Evolutionary conservation across 2,797 vertebrate genomes (phyloP).

Genomic region (Danionella dracula): DNA sequence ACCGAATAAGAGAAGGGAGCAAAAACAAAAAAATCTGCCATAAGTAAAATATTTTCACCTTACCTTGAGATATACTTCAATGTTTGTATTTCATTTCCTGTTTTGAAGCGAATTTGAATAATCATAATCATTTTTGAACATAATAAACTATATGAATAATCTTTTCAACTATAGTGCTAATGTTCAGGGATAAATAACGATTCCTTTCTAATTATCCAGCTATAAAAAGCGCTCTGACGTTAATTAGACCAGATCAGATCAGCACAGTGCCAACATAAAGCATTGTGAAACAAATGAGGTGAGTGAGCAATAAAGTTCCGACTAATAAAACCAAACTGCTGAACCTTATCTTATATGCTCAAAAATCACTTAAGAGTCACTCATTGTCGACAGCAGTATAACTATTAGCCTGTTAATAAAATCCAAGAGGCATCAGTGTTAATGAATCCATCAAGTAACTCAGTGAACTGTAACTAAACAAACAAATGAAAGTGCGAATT

Average conservation of each 20-base stretch:
- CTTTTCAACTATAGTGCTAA: too few relatives aligned
- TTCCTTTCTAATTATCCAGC: too few relatives aligned
- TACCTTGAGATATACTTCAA: too few relatives aligned
- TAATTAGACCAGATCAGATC: not conserved
- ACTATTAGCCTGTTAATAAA: slow-evolving; percentile 66
- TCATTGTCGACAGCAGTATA: slow-evolving; percentile 14
- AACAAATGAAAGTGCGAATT: slow-evolving; percentile 55
- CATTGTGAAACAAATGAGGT: not conserved
- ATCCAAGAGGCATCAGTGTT: slow-evolving; percentile 64
- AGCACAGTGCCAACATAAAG: not conserved
- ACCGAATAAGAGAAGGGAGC: too few relatives aligned
- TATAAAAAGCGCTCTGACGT: too few relatives aligned
- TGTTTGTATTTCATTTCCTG: too few relatives aligned
- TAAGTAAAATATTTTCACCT: too few relatives aligned
- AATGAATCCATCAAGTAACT: slow-evolving; percentile 70
- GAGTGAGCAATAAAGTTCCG: slow-evolving; percentile 26
- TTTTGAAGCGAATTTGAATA: too few relatives aligned
- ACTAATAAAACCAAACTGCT: slow-evolving; percentile 45
- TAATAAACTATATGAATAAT: too few relatives aligned
- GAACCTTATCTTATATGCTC: slow-evolving; percentile 38
- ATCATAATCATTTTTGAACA: too few relatives aligned
- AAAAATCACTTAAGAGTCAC: slow-evolving; percentile 12
- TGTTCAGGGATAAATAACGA: too few relatives aligned
- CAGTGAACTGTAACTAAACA: slow-evolving; percentile 74
- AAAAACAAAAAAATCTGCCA: too few relatives aligned